These are phyloP conservation scores for Odocoileus virginianus DNA, from an alignment of 2,113 vertebrate genomes.

Conservation along the genomic window DNA sequence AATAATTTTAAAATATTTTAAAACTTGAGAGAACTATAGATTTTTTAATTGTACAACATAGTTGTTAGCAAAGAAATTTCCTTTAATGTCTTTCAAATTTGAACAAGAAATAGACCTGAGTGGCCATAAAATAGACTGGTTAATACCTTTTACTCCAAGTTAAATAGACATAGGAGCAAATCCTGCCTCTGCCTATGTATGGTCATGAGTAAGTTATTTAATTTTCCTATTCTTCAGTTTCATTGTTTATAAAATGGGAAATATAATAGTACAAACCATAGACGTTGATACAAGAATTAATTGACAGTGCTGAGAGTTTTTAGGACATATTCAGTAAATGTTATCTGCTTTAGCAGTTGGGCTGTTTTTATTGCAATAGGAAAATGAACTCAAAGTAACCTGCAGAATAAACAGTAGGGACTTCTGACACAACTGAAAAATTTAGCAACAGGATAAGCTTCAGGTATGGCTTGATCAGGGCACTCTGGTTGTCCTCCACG, in stretches of 20 bases:
- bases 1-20: conserved; percentile 10
- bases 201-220: neutral
- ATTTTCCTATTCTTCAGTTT: neutral
- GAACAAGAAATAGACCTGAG: neutral
- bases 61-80: neutral
- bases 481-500: neutral
- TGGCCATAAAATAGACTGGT: neutral
- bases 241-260: neutral
- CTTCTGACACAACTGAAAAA: neutral
- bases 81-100: neutral
- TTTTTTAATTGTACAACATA: neutral
- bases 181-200: neutral
- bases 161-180: neutral
- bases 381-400: neutral
- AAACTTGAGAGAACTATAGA: neutral
- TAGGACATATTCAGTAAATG: neutral
- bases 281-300: neutral
- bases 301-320: neutral
- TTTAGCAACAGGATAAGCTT: neutral
- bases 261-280: neutral
- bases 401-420: neutral
- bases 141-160: neutral
- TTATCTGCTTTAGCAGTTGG: neutral
- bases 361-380: neutral
- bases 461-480: neutral